A percentile compares a stretch with the other conserved stretches of the same genome.
Evolutionary conservation across 2,797 vertebrate species (phyloP).

Genomic region (Rhinella marina): DNA sequence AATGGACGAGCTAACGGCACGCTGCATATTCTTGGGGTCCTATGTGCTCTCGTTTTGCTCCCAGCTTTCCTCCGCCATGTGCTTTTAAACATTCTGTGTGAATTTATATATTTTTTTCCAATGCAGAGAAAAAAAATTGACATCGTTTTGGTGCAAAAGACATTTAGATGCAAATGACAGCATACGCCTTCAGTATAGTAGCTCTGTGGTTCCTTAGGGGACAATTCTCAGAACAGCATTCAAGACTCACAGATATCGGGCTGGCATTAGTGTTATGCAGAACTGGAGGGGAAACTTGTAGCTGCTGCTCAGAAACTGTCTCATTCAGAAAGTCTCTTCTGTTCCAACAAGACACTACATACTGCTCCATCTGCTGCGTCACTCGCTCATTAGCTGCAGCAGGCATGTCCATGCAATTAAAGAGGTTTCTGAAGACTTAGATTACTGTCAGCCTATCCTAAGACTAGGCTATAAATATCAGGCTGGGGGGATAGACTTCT

Average conservation of each 20-base stretch:
- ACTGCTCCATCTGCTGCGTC: conserved; percentile 3
- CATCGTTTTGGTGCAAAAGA: conserved; percentile 25
- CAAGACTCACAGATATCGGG: conserved; percentile 33
- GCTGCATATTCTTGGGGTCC: background rate
- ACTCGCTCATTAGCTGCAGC: background rate
- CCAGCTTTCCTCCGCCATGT: too few species aligned
- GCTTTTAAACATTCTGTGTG: background rate
- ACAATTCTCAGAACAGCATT: conserved; percentile 53
- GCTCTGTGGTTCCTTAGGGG: conserved; percentile 51
- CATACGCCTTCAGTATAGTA: conserved; percentile 35
- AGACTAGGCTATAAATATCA: too few species aligned
- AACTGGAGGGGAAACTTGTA: background rate
- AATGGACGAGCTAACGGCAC: background rate
- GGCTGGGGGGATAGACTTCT: too few species aligned
- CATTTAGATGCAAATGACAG: conserved; percentile 57
- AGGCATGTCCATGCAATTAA: background rate
- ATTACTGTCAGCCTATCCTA: too few species aligned
- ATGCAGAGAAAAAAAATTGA: conserved; percentile 28
- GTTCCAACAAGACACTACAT: background rate
- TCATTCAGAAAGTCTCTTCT: background rate
- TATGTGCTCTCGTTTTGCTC: background rate
- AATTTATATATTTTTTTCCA: conserved; percentile 37
- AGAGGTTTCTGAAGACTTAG: background rate
- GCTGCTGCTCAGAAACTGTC: background rate
- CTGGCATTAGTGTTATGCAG: conserved; percentile 19